Percentiles rank a stretch among this genome's conserved stretches.
Evolutionary conservation across 2,113 vertebrate genomes (phyloP).

Genomic region (Gobio gobio): DNA sequence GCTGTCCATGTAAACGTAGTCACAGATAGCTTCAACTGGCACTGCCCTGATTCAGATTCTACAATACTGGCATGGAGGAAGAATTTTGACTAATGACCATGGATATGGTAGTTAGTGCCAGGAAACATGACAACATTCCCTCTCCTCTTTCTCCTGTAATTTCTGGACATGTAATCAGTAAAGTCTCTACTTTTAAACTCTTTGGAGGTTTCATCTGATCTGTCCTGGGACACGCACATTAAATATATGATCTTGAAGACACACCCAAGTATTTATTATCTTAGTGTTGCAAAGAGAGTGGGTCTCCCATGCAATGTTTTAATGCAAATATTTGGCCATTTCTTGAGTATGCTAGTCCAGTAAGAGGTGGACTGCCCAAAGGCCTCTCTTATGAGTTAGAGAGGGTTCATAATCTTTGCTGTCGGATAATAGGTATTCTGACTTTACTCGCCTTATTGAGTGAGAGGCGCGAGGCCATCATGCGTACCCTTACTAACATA

Average conservation of each 20-base stretch:
- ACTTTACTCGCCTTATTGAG: background rate
- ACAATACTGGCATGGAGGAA: background rate
- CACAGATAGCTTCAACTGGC: no score
- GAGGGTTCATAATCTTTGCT: background rate
- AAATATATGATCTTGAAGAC: constrained; percentile 24
- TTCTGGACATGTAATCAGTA: constrained; percentile 4
- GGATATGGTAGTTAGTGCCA: constrained; percentile 26
- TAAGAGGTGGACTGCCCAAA: no score
- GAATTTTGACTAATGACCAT: background rate
- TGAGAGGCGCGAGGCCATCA: background rate
- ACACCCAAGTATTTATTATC: no score
- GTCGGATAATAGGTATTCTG: background rate
- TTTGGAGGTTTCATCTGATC: constrained; percentile 8
- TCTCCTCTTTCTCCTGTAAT: constrained; percentile 10
- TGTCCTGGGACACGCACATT: background rate
- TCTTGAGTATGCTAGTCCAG: no score
- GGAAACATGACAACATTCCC: constrained; percentile 12
- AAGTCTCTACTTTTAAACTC: constrained; percentile 14
- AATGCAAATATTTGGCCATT: background rate
- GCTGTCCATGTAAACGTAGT: no score
- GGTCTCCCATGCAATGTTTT: background rate
- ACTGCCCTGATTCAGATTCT: background rate
- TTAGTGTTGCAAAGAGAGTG: background rate
- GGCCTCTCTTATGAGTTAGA: no score
- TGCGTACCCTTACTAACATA: no score